Evolutionary conservation across 2,888 invertebrate genomes (phyloP).

Genomic region (Mechanitis mazaeus): DNA sequence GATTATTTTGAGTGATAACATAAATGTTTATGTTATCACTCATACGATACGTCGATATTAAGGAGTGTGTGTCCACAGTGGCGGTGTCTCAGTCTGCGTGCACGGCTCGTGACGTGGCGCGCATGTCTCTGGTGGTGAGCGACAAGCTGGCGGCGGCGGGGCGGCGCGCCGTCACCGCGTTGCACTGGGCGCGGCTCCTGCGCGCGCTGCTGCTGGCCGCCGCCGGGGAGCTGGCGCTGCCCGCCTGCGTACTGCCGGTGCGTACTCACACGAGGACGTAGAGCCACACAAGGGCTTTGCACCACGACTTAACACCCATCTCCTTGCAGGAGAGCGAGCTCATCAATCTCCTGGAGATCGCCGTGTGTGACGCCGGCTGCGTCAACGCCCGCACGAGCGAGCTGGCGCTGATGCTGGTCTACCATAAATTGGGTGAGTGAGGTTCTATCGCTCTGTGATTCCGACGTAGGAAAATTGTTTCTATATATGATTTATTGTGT

Average conservation of each 20-base stretch:
- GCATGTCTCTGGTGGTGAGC: constrained; percentile 89
- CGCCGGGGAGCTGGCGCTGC: constrained; percentile 23
- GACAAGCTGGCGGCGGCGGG: constrained; percentile 82
- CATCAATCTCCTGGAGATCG: constrained; percentile 83
- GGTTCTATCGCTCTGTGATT: too few species aligned
- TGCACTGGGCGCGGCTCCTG: constrained; percentile 83
- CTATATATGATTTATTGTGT: not conserved
- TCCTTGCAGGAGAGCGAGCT: constrained; percentile 76
- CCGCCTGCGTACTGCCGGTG: constrained; percentile 29
- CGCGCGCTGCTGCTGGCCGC: constrained; percentile 77
- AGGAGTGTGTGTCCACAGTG: constrained; percentile 40
- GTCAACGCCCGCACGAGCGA: constrained; percentile 84
- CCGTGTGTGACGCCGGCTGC: constrained; percentile 84
- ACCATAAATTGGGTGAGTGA: constrained; percentile 76
- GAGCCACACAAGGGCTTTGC: not conserved
- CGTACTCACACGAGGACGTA: not conserved
- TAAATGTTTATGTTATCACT: too few species aligned
- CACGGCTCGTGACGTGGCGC: constrained; percentile 87
- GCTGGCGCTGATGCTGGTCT: constrained; percentile 85
- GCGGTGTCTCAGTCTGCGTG: constrained; percentile 86
- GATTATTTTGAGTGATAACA: too few species aligned
- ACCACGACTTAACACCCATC: not conserved
- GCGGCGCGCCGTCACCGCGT: constrained; percentile 77
- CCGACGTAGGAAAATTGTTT: not conserved
- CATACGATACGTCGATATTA: not conserved